Evolutionary conservation across 2,113 vertebrate species (phyloP), one percentile per base, ranked within the genome.

Genomic region (Falcunculus frontatus): DNA sequence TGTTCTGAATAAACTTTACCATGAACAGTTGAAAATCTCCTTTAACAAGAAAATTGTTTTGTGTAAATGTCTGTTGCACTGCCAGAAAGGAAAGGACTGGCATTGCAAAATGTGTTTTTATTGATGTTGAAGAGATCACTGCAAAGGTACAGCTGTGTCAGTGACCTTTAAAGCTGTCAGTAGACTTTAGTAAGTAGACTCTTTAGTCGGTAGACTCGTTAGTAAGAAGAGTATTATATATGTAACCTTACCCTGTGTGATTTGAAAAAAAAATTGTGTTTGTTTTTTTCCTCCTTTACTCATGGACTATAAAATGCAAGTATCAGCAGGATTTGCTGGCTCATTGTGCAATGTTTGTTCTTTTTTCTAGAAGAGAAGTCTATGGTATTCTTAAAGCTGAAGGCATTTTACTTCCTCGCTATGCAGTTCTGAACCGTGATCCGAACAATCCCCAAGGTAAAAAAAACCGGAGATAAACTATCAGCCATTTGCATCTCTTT

Each of bases 341-440:
- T 91, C 30, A 80, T 26, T 59, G 5, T 79, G 67, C 63, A 85
- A 35, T 35, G 56, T 65, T 63, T 95, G 59, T 86, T 67, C n/a
- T 95, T 93, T 96, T 78, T 84, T 96, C 55, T 79, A 99, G 99
- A 97, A 98, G 99, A 95, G 98, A 99, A 96, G 99, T 99, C 30
- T 99, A 99, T 69, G 93, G 98, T 73, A 99, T 99, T 93, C 98
- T 99, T 84, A 98, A 99, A 95, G 98, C 98, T 64, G 99, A 99
- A 97, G 99, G 99, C 39, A 99, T 99, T 96, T 97, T 98, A 80
- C 98, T 99, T 96, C 98, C 99, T 91, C 98, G 99, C 76, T 99
- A 98, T 42, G 99, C 99, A 65, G 97, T 99, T 93, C 97, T 99
- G 78, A 99, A 99, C 94, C 97, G 99, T 84, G 98, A 99, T 96